Percentiles rank a stretch among this genome's conserved stretches.
phyloP scores from a whole-genome alignment of 64 coral and sea anemone genomes.

The Montipora sp. region DNA sequence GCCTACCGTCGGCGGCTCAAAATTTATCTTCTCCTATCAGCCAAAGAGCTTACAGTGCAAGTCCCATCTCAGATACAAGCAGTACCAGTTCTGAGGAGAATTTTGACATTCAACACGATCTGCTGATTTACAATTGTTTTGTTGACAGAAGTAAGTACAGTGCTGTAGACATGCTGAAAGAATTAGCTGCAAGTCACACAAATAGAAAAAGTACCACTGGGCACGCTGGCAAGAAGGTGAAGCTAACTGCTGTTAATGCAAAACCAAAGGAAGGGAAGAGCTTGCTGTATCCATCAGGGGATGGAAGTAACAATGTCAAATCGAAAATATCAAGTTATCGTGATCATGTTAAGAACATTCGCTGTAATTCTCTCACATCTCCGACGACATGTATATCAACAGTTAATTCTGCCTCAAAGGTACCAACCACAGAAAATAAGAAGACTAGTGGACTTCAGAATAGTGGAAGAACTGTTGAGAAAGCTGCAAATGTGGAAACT shows the following conservation, averaged over 20 bases:
- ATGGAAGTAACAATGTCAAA: not conserved
- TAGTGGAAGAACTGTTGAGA: not conserved
- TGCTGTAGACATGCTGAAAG: conserved; percentile 72
- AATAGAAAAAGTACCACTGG: not conserved
- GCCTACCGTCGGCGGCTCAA: not conserved
- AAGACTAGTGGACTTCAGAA: not conserved
- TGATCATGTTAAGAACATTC: conserved; percentile 44
- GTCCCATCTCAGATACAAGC: conserved; percentile 25
- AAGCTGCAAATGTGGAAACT: not conserved
- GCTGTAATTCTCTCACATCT: conserved; percentile 19
- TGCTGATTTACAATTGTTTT: conserved; percentile 41
- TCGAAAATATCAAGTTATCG: conserved; percentile 20
- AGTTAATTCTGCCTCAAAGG: conserved; percentile 11
- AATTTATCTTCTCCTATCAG: conserved; percentile 1
- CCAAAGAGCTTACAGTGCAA: conserved; percentile 31
- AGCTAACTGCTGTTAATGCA: not conserved
- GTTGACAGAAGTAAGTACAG: conserved; percentile 59
- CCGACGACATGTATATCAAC: not conserved
- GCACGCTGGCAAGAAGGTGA: not conserved
- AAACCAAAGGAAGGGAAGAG: not conserved
- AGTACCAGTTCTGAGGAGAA: conserved; percentile 32
- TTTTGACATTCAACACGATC: conserved; percentile 22
- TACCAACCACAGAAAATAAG: not conserved
- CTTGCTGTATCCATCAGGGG: not conserved
- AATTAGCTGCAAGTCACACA: conserved; percentile 49